Evolutionary conservation across 2,888 invertebrate species (phyloP).

Genomic region (Andrena flavipes): DNA sequence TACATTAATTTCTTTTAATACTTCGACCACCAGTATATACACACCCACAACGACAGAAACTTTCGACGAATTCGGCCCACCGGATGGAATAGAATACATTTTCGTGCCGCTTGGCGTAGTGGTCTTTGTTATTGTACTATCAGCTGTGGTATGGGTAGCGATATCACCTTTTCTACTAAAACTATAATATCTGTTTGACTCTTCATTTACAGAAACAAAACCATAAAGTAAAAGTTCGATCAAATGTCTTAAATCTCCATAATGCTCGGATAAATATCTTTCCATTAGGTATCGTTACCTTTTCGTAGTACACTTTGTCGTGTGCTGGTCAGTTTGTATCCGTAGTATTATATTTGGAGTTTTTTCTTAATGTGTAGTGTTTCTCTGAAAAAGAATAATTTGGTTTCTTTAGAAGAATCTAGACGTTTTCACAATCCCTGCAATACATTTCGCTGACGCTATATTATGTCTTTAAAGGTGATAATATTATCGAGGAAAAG

Average conservation of each 20-base stretch:
- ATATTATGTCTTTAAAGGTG: slow-evolving; percentile 82
- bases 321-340: slow-evolving; percentile 42
- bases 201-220: slow-evolving; percentile 57
- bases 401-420: slow-evolving; percentile 17
- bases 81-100: slow-evolving; percentile 83
- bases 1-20: slow-evolving; percentile 57
- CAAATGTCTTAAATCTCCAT: slow-evolving; percentile 18
- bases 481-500: slow-evolving; percentile 86
- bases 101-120: slow-evolving; percentile 83
- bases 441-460: background rate
- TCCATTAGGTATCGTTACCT: slow-evolving; percentile 56
- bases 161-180: slow-evolving; percentile 67
- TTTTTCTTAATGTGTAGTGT: slow-evolving; percentile 19
- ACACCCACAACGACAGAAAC: slow-evolving; percentile 77
- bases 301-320: slow-evolving; percentile 22
- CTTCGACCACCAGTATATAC: slow-evolving; percentile 66
- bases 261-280: slow-evolving; percentile 54
- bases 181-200: slow-evolving; percentile 54
- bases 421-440: background rate
- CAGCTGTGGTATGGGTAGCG: slow-evolving; percentile 81
- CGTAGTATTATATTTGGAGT: slow-evolving; percentile 13
- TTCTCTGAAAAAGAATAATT: slow-evolving; percentile 18
- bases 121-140: slow-evolving; percentile 82
- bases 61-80: slow-evolving; percentile 82
- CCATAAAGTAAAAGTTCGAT: slow-evolving; percentile 38